Evolutionary conservation across 2,888 invertebrate species (phyloP).

Genomic region (Melangyna quadrimaculata): DNA sequence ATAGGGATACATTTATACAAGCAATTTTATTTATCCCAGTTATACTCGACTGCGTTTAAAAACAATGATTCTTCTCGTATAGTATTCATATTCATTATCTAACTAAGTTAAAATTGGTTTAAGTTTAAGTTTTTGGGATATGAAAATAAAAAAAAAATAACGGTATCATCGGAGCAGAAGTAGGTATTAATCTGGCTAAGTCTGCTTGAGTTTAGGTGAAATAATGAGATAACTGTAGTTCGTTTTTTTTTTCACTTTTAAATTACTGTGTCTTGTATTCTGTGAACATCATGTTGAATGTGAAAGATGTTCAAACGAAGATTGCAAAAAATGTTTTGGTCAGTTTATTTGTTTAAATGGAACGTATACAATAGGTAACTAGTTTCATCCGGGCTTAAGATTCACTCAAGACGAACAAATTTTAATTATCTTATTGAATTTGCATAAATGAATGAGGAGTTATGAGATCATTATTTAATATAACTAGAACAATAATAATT

Average conservation of each 20-base stretch:
- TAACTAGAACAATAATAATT: too few species aligned
- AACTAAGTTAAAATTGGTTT: background rate
- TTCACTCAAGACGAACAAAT: background rate
- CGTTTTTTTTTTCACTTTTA: background rate
- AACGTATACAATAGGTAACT: background rate
- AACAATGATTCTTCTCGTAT: conserved; percentile 5
- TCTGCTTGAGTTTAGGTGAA: background rate
- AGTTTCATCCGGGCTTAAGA: background rate
- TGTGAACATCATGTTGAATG: background rate
- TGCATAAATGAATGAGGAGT: background rate
- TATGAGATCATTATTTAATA: background rate
- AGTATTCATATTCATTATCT: background rate
- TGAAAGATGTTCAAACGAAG: background rate
- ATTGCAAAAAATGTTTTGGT: conserved; percentile 7
- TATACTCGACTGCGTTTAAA: background rate
- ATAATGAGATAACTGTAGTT: background rate
- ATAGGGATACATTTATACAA: background rate
- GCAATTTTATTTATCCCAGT: background rate
- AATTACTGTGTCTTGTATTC: background rate
- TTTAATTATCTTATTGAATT: background rate
- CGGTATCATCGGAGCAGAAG: background rate
- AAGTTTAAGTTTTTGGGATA: background rate
- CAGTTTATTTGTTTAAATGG: conserved; percentile 5
- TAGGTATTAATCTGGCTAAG: background rate
- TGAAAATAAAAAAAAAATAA: background rate